A percentile compares a stretch with the other conserved stretches of the same genome.
These are phyloP conservation scores for Darevskia mixta DNA, from an alignment of 2,797 vertebrate species.

Conservation along the genomic window DNA sequence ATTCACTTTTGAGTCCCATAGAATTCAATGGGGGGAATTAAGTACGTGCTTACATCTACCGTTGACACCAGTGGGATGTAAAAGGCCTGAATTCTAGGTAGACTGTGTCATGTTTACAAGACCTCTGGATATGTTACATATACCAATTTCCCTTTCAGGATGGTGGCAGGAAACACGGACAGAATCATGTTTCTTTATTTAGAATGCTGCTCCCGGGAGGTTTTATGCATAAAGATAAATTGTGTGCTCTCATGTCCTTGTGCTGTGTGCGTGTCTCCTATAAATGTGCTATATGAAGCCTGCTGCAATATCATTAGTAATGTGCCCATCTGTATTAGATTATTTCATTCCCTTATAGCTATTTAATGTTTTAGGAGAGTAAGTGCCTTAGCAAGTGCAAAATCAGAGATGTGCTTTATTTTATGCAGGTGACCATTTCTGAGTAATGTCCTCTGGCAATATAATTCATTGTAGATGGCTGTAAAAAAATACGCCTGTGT, in stretches of 20 bases:
- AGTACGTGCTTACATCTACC: not conserved
- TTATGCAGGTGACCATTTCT: slow-evolving; percentile 24
- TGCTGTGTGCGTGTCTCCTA: not conserved
- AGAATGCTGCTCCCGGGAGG: not conserved
- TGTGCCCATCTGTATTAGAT: slow-evolving; percentile 5
- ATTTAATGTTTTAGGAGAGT: slow-evolving; percentile 15
- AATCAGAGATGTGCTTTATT: slow-evolving; percentile 1
- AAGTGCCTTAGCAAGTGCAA: not conserved
- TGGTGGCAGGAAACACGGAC: slow-evolving; percentile 33
- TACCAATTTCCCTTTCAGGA: not conserved
- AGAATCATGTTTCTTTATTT: slow-evolving; percentile 26
- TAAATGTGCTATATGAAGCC: not conserved
- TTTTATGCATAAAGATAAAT: slow-evolving; percentile 33
- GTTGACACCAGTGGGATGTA: not conserved
- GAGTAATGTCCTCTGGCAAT: not conserved
- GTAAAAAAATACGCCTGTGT: not conserved
- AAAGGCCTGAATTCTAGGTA: not conserved
- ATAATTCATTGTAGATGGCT: slow-evolving; percentile 34
- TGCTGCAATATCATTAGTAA: slow-evolving; percentile 20
- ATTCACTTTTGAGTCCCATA: not conserved
- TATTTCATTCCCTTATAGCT: slow-evolving; percentile 27
- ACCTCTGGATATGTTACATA: not conserved
- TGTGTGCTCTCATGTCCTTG: not conserved
- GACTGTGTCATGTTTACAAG: not conserved
- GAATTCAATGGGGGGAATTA: not conserved